Evolutionary conservation across 2,888 invertebrate genomes (phyloP), one percentile per base, ranked within the genome.

Genomic region (Chironomus tentans): DNA sequence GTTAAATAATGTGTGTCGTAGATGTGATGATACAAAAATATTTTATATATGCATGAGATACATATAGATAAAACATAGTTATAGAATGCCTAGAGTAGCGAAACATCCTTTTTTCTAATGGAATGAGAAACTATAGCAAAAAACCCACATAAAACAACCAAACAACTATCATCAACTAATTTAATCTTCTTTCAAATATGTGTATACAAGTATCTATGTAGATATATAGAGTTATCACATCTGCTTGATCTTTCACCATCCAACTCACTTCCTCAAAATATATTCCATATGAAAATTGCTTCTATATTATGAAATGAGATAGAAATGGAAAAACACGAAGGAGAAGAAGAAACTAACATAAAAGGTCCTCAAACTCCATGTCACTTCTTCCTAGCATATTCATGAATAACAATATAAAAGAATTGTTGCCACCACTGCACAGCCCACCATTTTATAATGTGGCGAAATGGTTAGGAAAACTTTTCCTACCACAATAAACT

Each of bases 151-250:
- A 73, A 62, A 73, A 46, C 72, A 73, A 73, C 72, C 72, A 73
- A 73, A 73, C 62, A 73, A 62, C 72, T 73, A 73, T 73, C 72
- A 73, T 73, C 72, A 73, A 73, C 72, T 73, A 73, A 73, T 73
- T 73, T 73, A 73, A 73, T 73, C 72, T 73, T 73, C 72, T 73
- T 61, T 38, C 46, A 65, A 10, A 56, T 21, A 65, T 65, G 15
- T 56, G 15, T 56, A 71, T 22, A 24, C 21, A 56, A 22, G 56
- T 65, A 68, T 10, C 10, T 18, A 22, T 50, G 50, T n/a, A 21
- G 50, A 18, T 56, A 73, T 73, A 62, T 73, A 38, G 47, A 46
- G 24, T 46, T 65, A 73, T 73, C 73, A 62, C 73, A 65, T 73
- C 46, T 73, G 73, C 73, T 73, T 73, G 73, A 73, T 73, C 73